Evolutionary conservation across 2,113 vertebrate species (phyloP).

Genomic region (Seriola aureovittata): DNA sequence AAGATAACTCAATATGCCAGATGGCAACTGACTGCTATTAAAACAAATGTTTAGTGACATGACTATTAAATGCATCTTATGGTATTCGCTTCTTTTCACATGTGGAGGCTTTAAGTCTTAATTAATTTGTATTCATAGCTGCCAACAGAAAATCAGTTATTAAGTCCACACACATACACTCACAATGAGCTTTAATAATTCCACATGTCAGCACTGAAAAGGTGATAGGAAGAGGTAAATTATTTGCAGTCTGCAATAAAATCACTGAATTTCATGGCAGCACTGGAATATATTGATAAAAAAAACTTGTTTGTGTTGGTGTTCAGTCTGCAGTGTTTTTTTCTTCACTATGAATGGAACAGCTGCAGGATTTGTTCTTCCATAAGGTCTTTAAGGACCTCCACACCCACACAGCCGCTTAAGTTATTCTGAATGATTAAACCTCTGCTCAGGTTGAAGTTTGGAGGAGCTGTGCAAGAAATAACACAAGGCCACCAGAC

Average conservation of each 20-base stretch:
- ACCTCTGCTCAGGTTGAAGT: neutral
- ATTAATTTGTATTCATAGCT: conserved; percentile 30
- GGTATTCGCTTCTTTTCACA: neutral
- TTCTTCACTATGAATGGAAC: conserved; percentile 9
- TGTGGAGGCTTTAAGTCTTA: conserved; percentile 6
- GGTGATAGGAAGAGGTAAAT: neutral
- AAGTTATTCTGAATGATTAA: neutral
- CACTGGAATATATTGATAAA: neutral
- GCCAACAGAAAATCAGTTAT: conserved; percentile 10
- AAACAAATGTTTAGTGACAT: conserved; percentile 29
- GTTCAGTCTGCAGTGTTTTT: neutral
- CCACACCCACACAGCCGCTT: conserved; percentile 3
- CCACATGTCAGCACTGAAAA: conserved; percentile 11
- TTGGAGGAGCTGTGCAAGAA: neutral
- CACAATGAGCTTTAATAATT: conserved; percentile 13
- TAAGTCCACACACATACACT: conserved; percentile 19
- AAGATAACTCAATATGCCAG: neutral
- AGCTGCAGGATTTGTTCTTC: conserved; percentile 28
- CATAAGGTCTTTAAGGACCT: neutral
- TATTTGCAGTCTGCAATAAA: neutral
- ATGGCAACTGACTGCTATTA: conserved; percentile 16
- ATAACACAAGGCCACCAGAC: neutral
- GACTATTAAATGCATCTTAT: conserved; percentile 24
- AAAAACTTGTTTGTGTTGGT: conserved; percentile 12
- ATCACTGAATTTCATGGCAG: neutral